Evolutionary conservation across 2,888 invertebrate genomes (phyloP).

Genomic region (Troides helena): DNA sequence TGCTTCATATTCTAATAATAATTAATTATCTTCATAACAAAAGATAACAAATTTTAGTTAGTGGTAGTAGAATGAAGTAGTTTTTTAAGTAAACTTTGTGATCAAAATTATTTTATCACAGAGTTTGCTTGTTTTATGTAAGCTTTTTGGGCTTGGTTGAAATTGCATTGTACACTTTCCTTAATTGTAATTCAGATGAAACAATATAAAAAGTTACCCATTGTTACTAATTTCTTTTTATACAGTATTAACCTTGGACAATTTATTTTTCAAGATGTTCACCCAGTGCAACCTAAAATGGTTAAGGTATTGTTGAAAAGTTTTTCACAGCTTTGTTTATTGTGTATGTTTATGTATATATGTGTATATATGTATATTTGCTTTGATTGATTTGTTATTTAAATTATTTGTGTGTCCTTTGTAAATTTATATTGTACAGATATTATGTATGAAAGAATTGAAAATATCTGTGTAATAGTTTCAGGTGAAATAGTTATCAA

Average conservation of each 20-base stretch:
- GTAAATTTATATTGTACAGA: background rate
- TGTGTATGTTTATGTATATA: background rate
- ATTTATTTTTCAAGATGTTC: conserved; percentile 33
- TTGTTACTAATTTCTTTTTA: background rate
- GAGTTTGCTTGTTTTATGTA: no score
- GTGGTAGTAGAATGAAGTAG: no score
- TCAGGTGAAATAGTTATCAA: background rate
- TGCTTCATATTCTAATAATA: no score
- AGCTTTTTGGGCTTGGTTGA: no score
- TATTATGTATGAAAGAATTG: no score
- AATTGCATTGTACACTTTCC: no score
- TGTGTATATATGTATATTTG: background rate
- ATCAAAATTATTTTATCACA: no score
- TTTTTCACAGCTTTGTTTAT: background rate
- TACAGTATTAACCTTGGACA: background rate
- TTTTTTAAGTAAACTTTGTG: no score
- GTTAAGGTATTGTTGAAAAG: conserved; percentile 31
- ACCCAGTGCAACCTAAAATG: conserved; percentile 29
- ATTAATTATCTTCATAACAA: no score
- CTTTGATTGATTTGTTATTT: background rate
- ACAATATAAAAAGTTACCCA: background rate
- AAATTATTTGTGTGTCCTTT: background rate
- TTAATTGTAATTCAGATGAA: no score
- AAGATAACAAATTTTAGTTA: no score
- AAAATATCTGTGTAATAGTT: no score